phyloP scores from a whole-genome alignment of 2,797 vertebrate species.

The Craterocephalus amniculus region DNA sequence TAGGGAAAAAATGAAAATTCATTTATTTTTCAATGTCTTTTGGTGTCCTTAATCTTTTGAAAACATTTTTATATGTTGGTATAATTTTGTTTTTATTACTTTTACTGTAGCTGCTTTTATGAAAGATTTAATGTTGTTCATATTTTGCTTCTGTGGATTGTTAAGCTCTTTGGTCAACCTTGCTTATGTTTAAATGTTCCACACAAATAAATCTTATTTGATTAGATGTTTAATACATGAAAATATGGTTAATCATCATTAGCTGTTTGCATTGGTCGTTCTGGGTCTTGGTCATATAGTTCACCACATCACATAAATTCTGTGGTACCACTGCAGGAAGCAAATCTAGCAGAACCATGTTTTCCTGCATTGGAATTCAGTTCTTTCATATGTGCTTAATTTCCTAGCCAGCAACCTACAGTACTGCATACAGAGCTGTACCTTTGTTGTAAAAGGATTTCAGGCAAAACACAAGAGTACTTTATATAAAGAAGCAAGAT shows the following conservation, averaged over 20 bases:
- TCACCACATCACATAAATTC: background rate
- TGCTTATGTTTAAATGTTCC: background rate
- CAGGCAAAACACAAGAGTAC: background rate
- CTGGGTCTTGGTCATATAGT: background rate
- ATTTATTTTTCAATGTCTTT: too few species aligned
- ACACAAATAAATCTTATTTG: too few species aligned
- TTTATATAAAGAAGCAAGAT: background rate
- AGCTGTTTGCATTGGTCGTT: constrained; percentile 2
- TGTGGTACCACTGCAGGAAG: constrained; percentile 7
- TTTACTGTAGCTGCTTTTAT: background rate
- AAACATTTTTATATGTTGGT: too few species aligned
- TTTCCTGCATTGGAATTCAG: constrained; percentile 5
- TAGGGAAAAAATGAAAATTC: too few species aligned
- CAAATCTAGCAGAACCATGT: constrained; percentile 5
- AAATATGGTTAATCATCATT: background rate
- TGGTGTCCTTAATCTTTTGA: too few species aligned
- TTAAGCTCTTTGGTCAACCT: too few species aligned
- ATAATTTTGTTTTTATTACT: too few species aligned
- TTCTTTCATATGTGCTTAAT: constrained; percentile 19
- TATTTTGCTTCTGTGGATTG: too few species aligned
- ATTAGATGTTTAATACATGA: background rate
- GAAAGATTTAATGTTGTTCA: background rate
- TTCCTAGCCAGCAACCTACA: constrained; percentile 4
- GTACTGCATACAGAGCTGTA: constrained; percentile 3
- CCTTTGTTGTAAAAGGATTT: constrained; percentile 1